A percentile compares a stretch with the other conserved stretches of the same genome.
phyloP scores from a whole-genome alignment of 2,797 vertebrate species.

The Lepilemur ruficaudatus region DNA sequence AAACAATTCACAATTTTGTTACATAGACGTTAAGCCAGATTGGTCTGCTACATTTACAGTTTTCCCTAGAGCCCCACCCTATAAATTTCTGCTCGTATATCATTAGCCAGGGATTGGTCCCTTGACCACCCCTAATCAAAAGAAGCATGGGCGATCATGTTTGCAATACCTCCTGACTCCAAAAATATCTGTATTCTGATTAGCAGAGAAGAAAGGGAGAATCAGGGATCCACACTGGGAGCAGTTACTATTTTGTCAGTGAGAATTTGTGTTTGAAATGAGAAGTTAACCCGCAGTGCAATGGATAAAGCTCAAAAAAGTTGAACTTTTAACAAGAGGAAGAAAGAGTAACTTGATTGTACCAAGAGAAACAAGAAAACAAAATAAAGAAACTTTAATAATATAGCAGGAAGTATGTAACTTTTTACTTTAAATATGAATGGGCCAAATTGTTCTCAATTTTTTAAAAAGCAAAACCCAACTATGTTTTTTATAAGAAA shows the following conservation, averaged over 20 bases:
- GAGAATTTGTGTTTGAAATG: neutral
- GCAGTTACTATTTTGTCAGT: neutral
- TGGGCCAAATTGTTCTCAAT: neutral
- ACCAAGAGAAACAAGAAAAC: neutral
- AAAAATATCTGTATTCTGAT: neutral
- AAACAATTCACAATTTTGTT: neutral
- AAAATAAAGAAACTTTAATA: neutral
- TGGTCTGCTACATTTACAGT: neutral
- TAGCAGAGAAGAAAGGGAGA: neutral
- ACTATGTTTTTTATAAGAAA: neutral
- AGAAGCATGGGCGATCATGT: neutral
- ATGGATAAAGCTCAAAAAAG: neutral
- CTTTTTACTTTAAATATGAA: neutral
- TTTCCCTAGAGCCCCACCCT: neutral
- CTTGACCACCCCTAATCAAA: neutral
- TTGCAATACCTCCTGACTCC: neutral
- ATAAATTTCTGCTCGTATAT: neutral
- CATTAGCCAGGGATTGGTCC: neutral
- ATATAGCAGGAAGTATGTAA: neutral
- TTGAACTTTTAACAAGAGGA: neutral
- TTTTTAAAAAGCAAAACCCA: neutral
- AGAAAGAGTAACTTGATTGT: neutral
- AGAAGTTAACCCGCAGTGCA: neutral
- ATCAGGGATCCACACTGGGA: neutral
- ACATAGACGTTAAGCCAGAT: neutral